Evolutionary conservation across 2,797 vertebrate genomes (phyloP).

Genomic region (Diplodus sargus): DNA sequence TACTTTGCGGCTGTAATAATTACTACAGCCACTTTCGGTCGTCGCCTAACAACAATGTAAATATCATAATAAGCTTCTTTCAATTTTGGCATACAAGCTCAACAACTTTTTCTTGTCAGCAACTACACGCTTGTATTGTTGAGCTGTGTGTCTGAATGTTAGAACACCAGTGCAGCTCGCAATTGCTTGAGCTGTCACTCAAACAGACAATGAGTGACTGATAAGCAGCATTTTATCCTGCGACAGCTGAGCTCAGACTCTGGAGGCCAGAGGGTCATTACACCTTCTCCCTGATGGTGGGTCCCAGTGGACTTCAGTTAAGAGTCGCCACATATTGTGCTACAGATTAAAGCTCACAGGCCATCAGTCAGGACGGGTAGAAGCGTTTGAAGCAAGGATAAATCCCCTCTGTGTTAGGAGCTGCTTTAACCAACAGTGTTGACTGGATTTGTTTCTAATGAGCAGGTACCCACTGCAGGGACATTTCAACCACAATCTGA

Average conservation of each 20-base stretch:
- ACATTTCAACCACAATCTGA: constrained; percentile 80
- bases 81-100: too few species aligned
- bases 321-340: constrained; percentile 60
- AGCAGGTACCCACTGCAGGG: constrained; percentile 69
- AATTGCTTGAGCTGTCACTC: constrained; percentile 26
- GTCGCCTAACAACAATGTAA: background rate
- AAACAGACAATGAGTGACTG: constrained; percentile 32
- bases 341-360: constrained; percentile 81
- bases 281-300: constrained; percentile 31
- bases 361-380: constrained; percentile 83
- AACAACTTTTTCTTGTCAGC: constrained; percentile 1
- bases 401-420: constrained; percentile 81
- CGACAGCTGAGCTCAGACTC: constrained; percentile 30
- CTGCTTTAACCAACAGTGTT: constrained; percentile 81
- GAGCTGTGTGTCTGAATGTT: background rate
- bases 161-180: background rate
- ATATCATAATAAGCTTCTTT: too few species aligned
- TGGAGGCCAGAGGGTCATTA: constrained; percentile 40
- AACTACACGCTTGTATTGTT: background rate
- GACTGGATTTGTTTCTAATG: constrained; percentile 82
- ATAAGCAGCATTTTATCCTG: constrained; percentile 43
- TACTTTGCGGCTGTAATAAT: too few species aligned
- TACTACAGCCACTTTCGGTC: too few species aligned
- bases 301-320: constrained; percentile 37
- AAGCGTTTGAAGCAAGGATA: constrained; percentile 69